A percentile compares a stretch with the other conserved stretches of the same genome.
These are phyloP conservation scores for Dugesia japonica DNA, from an alignment of 2,888 invertebrate species.

Conservation along the genomic window DNA sequence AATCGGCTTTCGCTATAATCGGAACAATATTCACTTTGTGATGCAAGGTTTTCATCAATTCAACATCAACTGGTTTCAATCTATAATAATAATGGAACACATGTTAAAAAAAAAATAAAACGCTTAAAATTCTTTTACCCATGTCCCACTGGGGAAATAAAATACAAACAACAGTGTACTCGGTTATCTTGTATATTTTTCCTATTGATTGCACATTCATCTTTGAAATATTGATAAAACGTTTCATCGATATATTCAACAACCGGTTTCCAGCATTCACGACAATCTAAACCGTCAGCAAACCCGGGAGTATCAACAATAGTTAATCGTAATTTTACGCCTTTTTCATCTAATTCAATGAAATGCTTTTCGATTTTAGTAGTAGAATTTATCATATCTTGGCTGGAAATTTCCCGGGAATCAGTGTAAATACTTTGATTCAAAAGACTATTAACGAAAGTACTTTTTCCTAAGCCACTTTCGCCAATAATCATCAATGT, in stretches of 20 bases:
- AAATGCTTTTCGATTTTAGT: slow-evolving; percentile 81
- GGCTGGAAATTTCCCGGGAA: slow-evolving; percentile 59
- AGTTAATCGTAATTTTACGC: slow-evolving; percentile 71
- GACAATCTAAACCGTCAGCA: slow-evolving; percentile 77
- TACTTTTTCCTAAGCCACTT: slow-evolving; percentile 80
- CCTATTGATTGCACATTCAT: slow-evolving; percentile 54
- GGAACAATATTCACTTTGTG: slow-evolving; percentile 78
- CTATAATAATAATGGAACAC: no score
- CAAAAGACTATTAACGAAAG: slow-evolving; percentile 79
- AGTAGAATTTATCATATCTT: slow-evolving; percentile 67
- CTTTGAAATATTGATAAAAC: slow-evolving; percentile 52
- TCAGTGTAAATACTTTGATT: slow-evolving; percentile 78
- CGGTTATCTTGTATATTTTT: slow-evolving; percentile 53
- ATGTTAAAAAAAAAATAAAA: no score
- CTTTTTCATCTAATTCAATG: slow-evolving; percentile 82
- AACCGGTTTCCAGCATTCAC: slow-evolving; percentile 72
- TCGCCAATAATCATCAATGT: slow-evolving; percentile 52
- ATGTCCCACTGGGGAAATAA: slow-evolving; percentile 87
- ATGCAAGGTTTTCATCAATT: slow-evolving; percentile 71
- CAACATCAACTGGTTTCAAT: slow-evolving; percentile 71
- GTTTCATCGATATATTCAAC: slow-evolving; percentile 81
- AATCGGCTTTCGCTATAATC: slow-evolving; percentile 80
- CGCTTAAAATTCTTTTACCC: slow-evolving; percentile 57
- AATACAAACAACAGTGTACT: slow-evolving; percentile 59
- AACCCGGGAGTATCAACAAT: slow-evolving; percentile 87